A percentile compares a stretch with the other conserved stretches of the same genome.
These are phyloP conservation scores for Cochlearius cochlearius DNA, from an alignment of 2,113 vertebrate genomes.

Conservation along the genomic window DNA sequence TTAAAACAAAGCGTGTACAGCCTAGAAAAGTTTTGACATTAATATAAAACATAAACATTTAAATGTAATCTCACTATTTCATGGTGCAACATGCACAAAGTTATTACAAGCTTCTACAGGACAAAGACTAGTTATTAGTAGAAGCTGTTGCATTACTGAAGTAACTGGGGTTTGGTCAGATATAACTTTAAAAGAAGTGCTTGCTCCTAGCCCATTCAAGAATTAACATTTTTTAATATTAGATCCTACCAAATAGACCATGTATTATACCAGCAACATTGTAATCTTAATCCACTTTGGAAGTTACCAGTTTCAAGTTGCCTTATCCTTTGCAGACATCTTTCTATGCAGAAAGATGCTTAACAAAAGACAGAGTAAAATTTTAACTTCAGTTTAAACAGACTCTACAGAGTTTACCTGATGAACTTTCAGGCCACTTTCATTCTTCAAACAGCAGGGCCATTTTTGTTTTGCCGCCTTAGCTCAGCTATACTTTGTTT, in stretches of 20 bases:
- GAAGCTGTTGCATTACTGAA: not conserved
- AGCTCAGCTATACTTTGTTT: not conserved
- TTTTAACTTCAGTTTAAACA: not conserved
- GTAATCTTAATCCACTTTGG: not conserved
- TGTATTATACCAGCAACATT: not conserved
- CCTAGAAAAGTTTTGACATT: not conserved
- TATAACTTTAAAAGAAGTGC: not conserved
- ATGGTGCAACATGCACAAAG: not conserved
- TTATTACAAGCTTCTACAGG: not conserved
- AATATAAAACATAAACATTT: not conserved
- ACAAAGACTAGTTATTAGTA: not conserved
- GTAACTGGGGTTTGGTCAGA: not conserved
- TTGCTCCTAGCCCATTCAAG: not conserved
- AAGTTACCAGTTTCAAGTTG: not conserved
- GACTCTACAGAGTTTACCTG: not conserved
- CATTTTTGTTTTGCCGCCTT: not conserved
- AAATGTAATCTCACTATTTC: not conserved
- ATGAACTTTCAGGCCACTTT: not conserved
- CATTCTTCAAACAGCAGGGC: not conserved
- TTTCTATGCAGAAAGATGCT: not conserved
- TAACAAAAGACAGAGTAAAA: not conserved
- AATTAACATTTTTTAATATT: not conserved
- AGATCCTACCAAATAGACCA: not conserved
- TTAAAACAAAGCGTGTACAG: not conserved
- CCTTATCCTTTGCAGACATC: not conserved